A percentile compares a stretch with the other conserved stretches of the same genome.
Evolutionary conservation across 2,888 invertebrate genomes (phyloP).

Genomic region (Tachina lurida): DNA sequence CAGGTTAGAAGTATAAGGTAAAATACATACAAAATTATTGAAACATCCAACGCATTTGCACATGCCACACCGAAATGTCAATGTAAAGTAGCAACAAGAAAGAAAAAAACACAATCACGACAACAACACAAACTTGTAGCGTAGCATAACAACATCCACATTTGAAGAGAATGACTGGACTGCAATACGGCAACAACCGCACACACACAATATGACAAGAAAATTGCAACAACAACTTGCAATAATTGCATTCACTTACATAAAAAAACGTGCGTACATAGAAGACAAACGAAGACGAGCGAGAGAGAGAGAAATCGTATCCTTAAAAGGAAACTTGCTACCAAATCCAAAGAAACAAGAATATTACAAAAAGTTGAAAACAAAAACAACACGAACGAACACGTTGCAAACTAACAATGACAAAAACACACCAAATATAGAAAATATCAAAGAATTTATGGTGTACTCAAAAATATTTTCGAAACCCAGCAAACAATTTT

Average conservation of each 20-base stretch:
- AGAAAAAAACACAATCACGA: conserved; percentile 25
- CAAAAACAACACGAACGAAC: conserved; percentile 32
- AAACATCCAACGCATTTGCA: conserved; percentile 61
- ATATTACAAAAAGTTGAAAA: conserved; percentile 24
- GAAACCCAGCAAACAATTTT: conserved; percentile 45
- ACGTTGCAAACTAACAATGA: conserved; percentile 62
- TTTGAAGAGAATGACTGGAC: conserved; percentile 31
- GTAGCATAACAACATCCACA: conserved; percentile 37
- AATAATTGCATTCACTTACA: conserved; percentile 66
- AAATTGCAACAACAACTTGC: conserved; percentile 38
- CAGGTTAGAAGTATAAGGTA: conserved; percentile 51
- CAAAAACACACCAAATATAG: conserved; percentile 68
- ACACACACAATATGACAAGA: background rate
- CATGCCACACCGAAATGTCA: conserved; percentile 57
- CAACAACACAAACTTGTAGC: conserved; percentile 11
- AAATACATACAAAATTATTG: conserved; percentile 53
- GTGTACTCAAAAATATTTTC: conserved; percentile 18
- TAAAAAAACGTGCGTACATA: conserved; percentile 18
- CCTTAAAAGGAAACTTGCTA: conserved; percentile 72
- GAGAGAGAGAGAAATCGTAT: conserved; percentile 55
- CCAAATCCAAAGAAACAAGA: conserved; percentile 46
- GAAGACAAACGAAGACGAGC: background rate
- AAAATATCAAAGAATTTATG: conserved; percentile 63
- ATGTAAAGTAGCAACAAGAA: conserved; percentile 48
- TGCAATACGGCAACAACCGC: conserved; percentile 28